phyloP scores from a whole-genome alignment of 2,888 invertebrate genomes.

The Apodemia mormo region DNA sequence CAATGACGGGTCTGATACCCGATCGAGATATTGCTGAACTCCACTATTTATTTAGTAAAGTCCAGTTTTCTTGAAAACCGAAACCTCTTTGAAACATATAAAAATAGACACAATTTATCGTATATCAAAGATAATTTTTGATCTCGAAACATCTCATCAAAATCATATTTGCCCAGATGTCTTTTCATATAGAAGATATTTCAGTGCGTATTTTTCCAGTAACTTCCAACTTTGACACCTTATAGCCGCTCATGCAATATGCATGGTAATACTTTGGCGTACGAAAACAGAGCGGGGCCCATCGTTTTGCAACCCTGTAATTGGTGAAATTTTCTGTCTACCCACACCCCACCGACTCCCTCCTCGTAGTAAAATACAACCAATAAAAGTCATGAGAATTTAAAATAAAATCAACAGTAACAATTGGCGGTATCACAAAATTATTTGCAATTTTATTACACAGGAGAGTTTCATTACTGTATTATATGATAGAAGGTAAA shows the following conservation, averaged over 20 bases:
- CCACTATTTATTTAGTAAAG: too few relatives aligned
- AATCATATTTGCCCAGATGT: slow-evolving; percentile 41
- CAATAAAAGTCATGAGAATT: slow-evolving; percentile 14
- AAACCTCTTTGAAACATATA: too few relatives aligned
- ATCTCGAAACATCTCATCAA: slow-evolving; percentile 33
- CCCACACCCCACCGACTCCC: slow-evolving; percentile 20
- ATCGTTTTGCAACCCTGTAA: slow-evolving; percentile 48
- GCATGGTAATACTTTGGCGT: slow-evolving; percentile 60
- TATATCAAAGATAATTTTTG: neutral
- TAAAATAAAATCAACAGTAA: slow-evolving; percentile 5
- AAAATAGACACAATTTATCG: neutral
- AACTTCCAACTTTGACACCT: slow-evolving; percentile 59
- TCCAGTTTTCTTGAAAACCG: too few relatives aligned
- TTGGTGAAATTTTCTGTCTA: slow-evolving; percentile 51
- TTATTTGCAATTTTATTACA: too few relatives aligned
- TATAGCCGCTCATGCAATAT: slow-evolving; percentile 73
- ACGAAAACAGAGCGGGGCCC: slow-evolving; percentile 46
- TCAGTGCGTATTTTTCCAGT: slow-evolving; percentile 46
- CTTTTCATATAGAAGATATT: slow-evolving; percentile 37
- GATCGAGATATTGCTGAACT: too few relatives aligned
- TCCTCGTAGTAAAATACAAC: neutral
- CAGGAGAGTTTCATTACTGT: too few relatives aligned
- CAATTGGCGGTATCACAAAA: neutral
- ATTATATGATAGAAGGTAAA: too few relatives aligned
- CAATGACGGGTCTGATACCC: too few relatives aligned